Conservation (phyloP, 53 echinoderm and acorn worm genomes). For the Luidia sarsii region DNA sequence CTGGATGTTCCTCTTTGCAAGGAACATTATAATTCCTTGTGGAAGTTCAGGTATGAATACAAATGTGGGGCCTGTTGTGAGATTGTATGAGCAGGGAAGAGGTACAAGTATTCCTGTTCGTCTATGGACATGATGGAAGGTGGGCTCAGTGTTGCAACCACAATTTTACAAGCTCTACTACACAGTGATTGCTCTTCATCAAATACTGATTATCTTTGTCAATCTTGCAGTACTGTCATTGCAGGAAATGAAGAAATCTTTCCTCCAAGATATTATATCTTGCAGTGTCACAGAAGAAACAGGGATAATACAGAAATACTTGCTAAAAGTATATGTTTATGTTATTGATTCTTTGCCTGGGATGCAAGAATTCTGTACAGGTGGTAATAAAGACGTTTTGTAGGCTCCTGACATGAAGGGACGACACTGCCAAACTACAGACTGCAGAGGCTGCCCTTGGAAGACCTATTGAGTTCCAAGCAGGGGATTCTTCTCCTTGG, state of each 20-base stretch:
- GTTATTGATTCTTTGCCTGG: too few relatives aligned
- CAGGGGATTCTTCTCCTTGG: too few relatives aligned
- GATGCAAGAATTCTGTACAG: too few relatives aligned
- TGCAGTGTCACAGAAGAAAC: constrained; percentile 2
- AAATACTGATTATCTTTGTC: constrained; percentile 7
- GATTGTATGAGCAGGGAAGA: background rate
- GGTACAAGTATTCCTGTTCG: background rate
- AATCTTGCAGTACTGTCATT: background rate
- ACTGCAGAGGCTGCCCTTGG: too few relatives aligned
- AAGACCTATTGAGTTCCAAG: background rate
- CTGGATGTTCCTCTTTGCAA: constrained; percentile 3
- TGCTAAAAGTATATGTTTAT: constrained; percentile 10
- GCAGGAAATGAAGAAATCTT: constrained; percentile 6
- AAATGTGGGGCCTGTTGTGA: background rate
- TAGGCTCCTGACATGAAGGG: background rate
- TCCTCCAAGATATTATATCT: background rate
- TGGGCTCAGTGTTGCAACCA: background rate
- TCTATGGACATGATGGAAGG: too few relatives aligned
- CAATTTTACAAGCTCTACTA: background rate
- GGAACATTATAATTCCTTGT: constrained; percentile 7
- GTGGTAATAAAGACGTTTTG: constrained; percentile 9
- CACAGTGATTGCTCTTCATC: background rate
- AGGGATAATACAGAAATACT: background rate
- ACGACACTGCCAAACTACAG: background rate
- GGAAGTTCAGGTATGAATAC: constrained; percentile 21